Base-by-base conservation (phyloP, 2,888 invertebrate genomes). In the Actias luna region DNA sequence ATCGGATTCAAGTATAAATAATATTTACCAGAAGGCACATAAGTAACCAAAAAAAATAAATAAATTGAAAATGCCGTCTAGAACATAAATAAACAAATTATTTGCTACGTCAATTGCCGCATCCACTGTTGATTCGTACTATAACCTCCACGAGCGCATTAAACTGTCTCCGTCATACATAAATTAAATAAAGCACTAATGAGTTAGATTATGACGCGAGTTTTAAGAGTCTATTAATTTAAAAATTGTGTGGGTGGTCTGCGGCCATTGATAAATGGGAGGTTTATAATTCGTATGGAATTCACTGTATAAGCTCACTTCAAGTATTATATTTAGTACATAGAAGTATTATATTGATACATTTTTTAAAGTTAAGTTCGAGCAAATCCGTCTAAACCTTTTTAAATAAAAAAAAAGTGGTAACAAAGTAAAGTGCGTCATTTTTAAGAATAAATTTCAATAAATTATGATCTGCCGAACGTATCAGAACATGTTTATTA, bases 151-250 rank as follows among this genome's bases (percentile, higher is more conserved):
- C 55, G 64, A 35, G 22, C 64, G 67, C 75, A 77, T 76, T 75
- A 78, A 80, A 80, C 76, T 80, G 80, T 81, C 82, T 67, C 73
- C 76, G 75, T 78, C 75, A 68, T 65, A 74, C 77, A 86, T 85
- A 88, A 87, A 89, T 90, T 87, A 84, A 83, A 83, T 78, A 72
- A 69, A 66, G 64, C 76, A 74, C 83, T 89, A 89, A 90, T 90
- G 90, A 89, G 84, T 82, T 74, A 74, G 81, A 87, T 87, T 88
- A 89, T 85, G 84, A 83, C 76, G 80, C 80, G 75, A 71, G 76
- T 79, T 80, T 78, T 79, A 76, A 77, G 78, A 55, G 78, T 78
- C 76, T 75, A 86, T 85, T 84, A 83, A 85, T 83, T 80, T 77
- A 62, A 66, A 67, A 65, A 69, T 72, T 67, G 73, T 71, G 69